Base-by-base conservation (phyloP, 2,888 invertebrate species). In the Heterodera filipjevi region DNA sequence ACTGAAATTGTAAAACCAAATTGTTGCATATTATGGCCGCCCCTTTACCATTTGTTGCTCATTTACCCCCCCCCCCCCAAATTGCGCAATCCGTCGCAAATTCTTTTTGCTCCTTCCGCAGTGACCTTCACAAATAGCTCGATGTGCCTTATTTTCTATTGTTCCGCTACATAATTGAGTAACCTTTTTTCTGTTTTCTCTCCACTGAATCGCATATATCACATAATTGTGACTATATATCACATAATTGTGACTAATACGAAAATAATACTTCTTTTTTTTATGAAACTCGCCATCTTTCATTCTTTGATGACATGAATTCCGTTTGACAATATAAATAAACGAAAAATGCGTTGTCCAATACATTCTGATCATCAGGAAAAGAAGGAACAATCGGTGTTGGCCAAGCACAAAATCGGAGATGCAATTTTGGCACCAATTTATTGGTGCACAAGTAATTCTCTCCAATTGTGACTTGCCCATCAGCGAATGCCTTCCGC, bases 381-480 rank as follows among this genome's bases (percentile, higher is more conserved):
- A 5, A 8, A 53, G 27, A 6, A 66, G 30, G 8, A 68, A 32
- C 33, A 32, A 14, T 68, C 68, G 22, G 35, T 68, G 68, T 16
- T 68, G 68, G 68, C 68, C 68, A 68, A 68, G 68, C 68, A 68
- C 68, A 68, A 35, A 68, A 68, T 68, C 33, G 68, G 68, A 68
- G 68, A 68, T 5, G 68, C 8, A n/a, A 59, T 27, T 19, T 59
- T 27, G 59, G 59, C 59, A 59, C 68, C 68, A 39, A 32, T 12
- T 10, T 12, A 32, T 12, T 68, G 6, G 8, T 19, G 33, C 33
- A 27, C 8, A 2, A 6, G 27, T 39, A 2, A 27, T 27, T 59
- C 68, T 68, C 68, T 68, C 68, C 68, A 68, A 68, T 68, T 68
- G 68, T 68, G 68, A 68, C 68, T 68, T 68, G 68, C 68, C 68